phyloP scores from a whole-genome alignment of 2,113 vertebrate genomes.

The Gambusia affinis region DNA sequence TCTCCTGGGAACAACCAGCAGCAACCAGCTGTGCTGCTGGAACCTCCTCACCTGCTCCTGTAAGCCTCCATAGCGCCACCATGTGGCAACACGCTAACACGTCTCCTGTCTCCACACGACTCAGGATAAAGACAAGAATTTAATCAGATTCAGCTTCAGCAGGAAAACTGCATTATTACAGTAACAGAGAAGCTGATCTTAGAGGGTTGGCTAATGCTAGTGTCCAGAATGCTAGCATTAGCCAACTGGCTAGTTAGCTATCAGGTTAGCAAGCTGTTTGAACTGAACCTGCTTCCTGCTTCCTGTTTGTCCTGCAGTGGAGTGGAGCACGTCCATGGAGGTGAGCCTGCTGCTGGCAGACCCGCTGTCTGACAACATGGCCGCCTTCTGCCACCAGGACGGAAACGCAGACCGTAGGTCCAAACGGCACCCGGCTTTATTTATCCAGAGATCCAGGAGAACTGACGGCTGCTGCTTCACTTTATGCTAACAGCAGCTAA shows the following conservation, averaged over 20 bases:
- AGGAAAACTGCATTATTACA: too few relatives aligned
- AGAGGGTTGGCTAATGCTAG: too few relatives aligned
- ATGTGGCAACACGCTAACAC: too few relatives aligned
- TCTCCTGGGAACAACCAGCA: conserved; percentile 86
- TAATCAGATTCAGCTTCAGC: background rate
- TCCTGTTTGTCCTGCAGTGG: conserved; percentile 80
- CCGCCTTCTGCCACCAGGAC: conserved; percentile 81
- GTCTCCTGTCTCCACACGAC: too few relatives aligned
- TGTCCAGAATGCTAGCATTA: too few relatives aligned
- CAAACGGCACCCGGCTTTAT: background rate
- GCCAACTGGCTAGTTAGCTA: too few relatives aligned
- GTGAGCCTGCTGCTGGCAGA: conserved; percentile 84
- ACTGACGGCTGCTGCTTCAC: too few relatives aligned
- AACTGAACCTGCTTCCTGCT: background rate
- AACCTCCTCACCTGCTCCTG: conserved; percentile 93
- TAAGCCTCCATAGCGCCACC: conserved; percentile 69
- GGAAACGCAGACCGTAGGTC: conserved; percentile 87
- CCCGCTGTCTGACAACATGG: conserved; percentile 88
- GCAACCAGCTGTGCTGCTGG: conserved; percentile 91
- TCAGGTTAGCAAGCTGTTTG: background rate
- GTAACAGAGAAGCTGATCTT: too few relatives aligned
- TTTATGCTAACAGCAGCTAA: too few relatives aligned
- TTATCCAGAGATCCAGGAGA: too few relatives aligned
- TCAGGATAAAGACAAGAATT: too few relatives aligned
- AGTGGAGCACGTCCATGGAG: conserved; percentile 89